Evolutionary conservation across 2,113 vertebrate species (phyloP).

Genomic region (Pedetes capensis): DNA sequence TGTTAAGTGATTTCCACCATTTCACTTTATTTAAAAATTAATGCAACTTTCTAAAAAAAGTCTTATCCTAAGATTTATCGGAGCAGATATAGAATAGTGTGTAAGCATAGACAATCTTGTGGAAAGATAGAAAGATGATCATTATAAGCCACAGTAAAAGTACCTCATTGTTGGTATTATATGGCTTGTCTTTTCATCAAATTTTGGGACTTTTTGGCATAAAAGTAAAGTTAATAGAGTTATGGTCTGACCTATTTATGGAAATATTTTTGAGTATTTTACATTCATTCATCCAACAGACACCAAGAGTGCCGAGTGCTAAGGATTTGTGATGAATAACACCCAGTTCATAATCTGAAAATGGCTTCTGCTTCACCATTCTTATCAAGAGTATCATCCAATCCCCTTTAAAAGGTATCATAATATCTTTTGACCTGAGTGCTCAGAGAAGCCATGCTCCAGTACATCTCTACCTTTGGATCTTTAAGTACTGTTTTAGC

Average conservation of each 20-base stretch:
- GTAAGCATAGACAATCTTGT: not conserved
- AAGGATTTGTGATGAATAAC: not conserved
- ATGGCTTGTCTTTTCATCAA: not conserved
- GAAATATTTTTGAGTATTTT: not conserved
- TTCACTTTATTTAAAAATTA: slow-evolving; percentile 39
- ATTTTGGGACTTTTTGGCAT: slow-evolving; percentile 22
- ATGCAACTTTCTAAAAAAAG: not conserved
- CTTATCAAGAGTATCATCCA: not conserved
- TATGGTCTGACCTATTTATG: not conserved
- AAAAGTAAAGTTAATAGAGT: slow-evolving; percentile 28
- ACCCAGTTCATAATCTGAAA: not conserved
- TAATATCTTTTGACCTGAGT: not conserved
- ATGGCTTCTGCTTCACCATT: not conserved
- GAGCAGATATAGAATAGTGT: not conserved
- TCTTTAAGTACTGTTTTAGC: slow-evolving; percentile 2
- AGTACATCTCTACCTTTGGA: not conserved
- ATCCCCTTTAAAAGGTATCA: not conserved
- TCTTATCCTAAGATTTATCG: not conserved
- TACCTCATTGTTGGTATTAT: not conserved
- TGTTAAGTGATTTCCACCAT: not conserved
- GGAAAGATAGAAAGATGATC: not conserved
- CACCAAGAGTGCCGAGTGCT: not conserved
- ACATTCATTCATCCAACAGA: slow-evolving; percentile 4
- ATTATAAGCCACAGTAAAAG: not conserved
- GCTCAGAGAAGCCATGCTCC: not conserved